Evolutionary conservation across 1,140 invertebrate genomes (phyloP).

Genomic region (Heliconius melpomene): DNA sequence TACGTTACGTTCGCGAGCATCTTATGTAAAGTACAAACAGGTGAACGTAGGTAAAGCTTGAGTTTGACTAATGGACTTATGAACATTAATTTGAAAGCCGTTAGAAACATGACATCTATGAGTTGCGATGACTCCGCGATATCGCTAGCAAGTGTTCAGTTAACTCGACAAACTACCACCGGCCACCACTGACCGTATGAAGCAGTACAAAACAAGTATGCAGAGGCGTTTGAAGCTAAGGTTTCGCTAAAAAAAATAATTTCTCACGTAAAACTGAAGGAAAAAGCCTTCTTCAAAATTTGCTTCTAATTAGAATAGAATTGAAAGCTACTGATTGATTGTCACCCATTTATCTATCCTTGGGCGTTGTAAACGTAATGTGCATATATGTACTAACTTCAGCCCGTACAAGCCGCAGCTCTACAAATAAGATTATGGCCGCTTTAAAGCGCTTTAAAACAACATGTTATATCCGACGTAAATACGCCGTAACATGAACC

Average conservation of each 20-base stretch:
- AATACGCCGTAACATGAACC: conserved; percentile 13
- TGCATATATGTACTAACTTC: not conserved
- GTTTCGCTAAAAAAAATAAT: no score
- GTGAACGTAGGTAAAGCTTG: not conserved
- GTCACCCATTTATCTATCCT: not conserved
- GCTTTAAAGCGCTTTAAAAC: conserved; percentile 25
- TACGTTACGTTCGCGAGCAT: no score
- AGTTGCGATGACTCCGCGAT: not conserved
- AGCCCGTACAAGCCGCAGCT: not conserved
- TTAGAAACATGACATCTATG: conserved; percentile 1
- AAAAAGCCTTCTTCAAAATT: not conserved
- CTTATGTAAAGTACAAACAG: not conserved
- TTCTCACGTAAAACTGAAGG: no score
- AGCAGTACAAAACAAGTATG: no score
- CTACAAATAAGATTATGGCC: conserved; percentile 12
- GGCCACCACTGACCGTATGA: no score
- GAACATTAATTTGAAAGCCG: conserved; percentile 7
- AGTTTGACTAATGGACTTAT: not conserved
- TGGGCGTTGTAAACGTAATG: not conserved
- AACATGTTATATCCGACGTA: conserved; percentile 13
- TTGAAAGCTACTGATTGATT: not conserved
- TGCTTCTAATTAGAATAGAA: not conserved
- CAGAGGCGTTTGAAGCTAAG: no score
- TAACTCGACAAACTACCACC: not conserved
- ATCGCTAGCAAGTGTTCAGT: not conserved